Base-by-base conservation (phyloP, 2,797 vertebrate genomes). In the Sebastes variabilis region DNA sequence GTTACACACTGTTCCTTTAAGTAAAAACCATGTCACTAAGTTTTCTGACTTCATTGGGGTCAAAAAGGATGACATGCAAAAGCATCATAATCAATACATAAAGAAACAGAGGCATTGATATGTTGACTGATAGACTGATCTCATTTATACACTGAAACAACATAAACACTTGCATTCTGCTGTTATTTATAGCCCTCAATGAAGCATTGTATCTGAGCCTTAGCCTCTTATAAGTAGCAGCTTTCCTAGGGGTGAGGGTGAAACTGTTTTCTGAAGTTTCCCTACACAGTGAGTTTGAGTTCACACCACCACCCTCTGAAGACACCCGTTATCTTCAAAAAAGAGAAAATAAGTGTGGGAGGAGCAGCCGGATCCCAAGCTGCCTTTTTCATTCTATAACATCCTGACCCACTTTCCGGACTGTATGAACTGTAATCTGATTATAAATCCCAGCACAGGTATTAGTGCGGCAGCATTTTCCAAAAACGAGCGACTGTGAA, bases 381-480 rank as follows among this genome's bases (percentile, higher is more conserved):
- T 73, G 54, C 68, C 68, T 75, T 68, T 75, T 75, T 82, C 49
- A 64, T 22, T 72, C 64, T 59, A 24, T 68, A 81, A 75, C 58
- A 71, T 75, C 77, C 49, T 85, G 88, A 83, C 89, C 92, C 60
- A 89, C 73, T 93, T 88, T 88, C 72, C 2, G 13, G 22, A 72
- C 66, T 46, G 59, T 13, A 69, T 66, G 12, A 83, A 55, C 59
- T 72, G 6, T 88, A 85, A 92, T 91, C 87, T 82, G 74, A 88
- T 91, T 56, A 72, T 68, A 70, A 75, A 86, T 77, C 8, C 22
- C 13, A 20, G 76, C 29, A 11, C 60, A 80, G 84, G 77, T 89
- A 84, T 82, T 72, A 84, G 61, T 10, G 49, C 24, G 8, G 75
- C 30, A 65, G 58, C 25, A 14, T 59, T 60, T 85, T 77, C 34